Conservation (phyloP, 2,113 vertebrate species). For the Oryzias melastigma region DNA sequence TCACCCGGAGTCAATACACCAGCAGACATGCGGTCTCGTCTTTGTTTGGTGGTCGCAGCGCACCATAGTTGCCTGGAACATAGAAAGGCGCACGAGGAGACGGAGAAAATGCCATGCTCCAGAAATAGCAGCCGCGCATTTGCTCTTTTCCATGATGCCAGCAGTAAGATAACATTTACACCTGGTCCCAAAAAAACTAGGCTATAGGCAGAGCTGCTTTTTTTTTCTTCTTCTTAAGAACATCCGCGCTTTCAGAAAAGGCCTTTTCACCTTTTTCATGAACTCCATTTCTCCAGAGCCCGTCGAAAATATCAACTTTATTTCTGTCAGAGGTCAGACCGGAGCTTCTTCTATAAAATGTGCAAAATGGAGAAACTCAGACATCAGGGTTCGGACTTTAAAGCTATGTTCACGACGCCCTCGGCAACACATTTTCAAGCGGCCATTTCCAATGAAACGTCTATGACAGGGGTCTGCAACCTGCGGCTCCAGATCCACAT, state of each 20-base stretch:
- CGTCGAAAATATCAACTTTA: background rate
- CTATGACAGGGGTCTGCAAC: too few species aligned
- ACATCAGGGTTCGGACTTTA: too few species aligned
- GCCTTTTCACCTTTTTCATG: slow-evolving; percentile 2
- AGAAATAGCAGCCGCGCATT: slow-evolving; percentile 64
- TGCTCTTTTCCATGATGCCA: slow-evolving; percentile 64
- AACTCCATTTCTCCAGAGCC: slow-evolving; percentile 1
- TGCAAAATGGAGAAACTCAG: background rate
- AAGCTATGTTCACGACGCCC: too few species aligned
- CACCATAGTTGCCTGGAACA: slow-evolving; percentile 30
- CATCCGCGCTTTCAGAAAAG: background rate
- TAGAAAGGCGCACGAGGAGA: slow-evolving; percentile 28
- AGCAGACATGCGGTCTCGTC: slow-evolving; percentile 27
- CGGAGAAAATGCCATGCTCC: slow-evolving; percentile 64
- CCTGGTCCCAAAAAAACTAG: slow-evolving; percentile 40
- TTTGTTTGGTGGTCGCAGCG: slow-evolving; percentile 52
- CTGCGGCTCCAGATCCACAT: too few species aligned
- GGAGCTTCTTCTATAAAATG: background rate
- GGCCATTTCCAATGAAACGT: too few species aligned
- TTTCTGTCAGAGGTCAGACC: background rate
- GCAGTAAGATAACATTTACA: slow-evolving; percentile 66
- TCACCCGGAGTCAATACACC: slow-evolving; percentile 47
- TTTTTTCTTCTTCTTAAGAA: background rate
- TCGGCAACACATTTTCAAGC: too few species aligned
- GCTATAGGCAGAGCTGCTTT: slow-evolving; percentile 2